These are phyloP conservation scores for Oreocharis arfaki DNA, from an alignment of 2,113 vertebrate species.

Conservation along the genomic window DNA sequence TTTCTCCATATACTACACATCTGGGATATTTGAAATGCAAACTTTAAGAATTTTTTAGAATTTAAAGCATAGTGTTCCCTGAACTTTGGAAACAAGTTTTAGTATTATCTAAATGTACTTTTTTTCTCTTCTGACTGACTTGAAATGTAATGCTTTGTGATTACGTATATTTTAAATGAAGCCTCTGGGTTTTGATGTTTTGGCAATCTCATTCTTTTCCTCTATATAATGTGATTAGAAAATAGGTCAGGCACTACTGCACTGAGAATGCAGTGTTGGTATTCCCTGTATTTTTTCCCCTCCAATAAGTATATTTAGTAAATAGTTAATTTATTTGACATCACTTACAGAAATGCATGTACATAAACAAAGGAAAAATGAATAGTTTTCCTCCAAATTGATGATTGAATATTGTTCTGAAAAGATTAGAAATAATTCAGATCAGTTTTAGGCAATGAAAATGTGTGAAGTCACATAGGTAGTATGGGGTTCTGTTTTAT, in stretches of 20 bases:
- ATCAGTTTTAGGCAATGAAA: neutral
- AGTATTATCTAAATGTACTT: neutral
- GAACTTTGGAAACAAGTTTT: neutral
- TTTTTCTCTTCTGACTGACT: fast-evolving
- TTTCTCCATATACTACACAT: neutral
- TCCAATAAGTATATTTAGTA: neutral
- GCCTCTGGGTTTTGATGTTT: neutral
- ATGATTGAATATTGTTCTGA: neutral
- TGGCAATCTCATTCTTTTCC: neutral
- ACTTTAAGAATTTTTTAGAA: neutral
- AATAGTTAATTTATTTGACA: neutral
- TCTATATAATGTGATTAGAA: neutral
- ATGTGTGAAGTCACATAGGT: neutral
- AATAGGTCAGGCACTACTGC: neutral
- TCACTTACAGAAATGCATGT: neutral
- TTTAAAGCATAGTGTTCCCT: neutral
- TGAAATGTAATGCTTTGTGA: neutral
- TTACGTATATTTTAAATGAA: neutral
- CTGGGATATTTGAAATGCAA: neutral
- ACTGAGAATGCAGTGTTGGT: neutral
- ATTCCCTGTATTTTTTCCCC: neutral
- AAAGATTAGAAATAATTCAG: neutral
- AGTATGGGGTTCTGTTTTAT: neutral
- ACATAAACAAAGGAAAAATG: neutral
- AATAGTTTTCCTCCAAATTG: neutral